Base-by-base conservation (phyloP, 2,797 vertebrate genomes). In the Acanthurus tractus region DNA sequence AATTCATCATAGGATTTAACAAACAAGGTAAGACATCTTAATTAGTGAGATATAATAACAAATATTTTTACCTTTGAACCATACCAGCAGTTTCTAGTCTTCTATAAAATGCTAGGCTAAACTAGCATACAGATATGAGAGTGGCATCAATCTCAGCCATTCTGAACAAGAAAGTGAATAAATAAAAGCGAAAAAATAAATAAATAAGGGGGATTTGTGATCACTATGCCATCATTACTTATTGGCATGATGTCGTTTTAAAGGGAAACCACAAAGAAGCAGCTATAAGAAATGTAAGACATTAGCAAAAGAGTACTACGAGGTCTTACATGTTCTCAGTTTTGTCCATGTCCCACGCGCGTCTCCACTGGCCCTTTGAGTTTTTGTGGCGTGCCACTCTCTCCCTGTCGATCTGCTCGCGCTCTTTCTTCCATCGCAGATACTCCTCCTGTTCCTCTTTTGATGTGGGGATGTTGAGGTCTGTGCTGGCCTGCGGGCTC, bases 301-400 rank as follows among this genome's bases (percentile, higher is more conserved):
- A 48, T 58, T 17, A 63, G 22, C 22, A 67, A 52, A 64, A 38
- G 23, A 61, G 45, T 8, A 49, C 58, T 40, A 17, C 22, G 18
- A 64, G 44, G 29, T 93, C 97, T 95, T 96, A 99, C 98, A 95
- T 97, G 83, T 95, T 92, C 48, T 98, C 96, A 0, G 96, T 94
- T 91, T 99, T 99, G 93, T 99, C 96, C 94, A 97, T 77, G 91
- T 99, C 98, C 98, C 98, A 99, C 0, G 97, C 97, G 79, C 98
- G 96, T 78, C 96, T 95, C 98, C 98, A 99, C 91, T 99, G 98
- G 87, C 98, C 98, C 90, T 96, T 97, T 50, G 97, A 93, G 0
- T 99, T 98, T 92, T 96, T 97, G 92, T 99, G 98, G 6, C 98
- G 95, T 0, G 97, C 97, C 56, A 99, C 93, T 12, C 97, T 94